Evolutionary conservation across 2,113 vertebrate genomes (phyloP).

Genomic region (Myanophis thanlyinensis): DNA sequence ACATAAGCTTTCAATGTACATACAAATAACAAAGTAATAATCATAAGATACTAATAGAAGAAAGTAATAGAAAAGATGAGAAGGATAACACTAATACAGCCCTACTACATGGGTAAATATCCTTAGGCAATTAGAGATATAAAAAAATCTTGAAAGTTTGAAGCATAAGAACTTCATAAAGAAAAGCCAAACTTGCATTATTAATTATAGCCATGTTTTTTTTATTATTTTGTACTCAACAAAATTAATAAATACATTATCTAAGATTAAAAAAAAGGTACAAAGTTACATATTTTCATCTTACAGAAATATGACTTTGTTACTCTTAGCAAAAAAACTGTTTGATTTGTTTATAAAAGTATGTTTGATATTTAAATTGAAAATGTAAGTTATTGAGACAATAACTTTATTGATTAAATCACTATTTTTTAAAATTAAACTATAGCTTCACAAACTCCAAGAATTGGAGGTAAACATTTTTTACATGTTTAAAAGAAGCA

Average conservation of each 20-base stretch:
- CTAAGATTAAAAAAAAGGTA: constrained; percentile 48
- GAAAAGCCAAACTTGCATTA: constrained; percentile 50
- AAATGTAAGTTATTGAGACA: no score
- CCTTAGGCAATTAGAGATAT: neutral
- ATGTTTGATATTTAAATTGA: neutral
- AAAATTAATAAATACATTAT: constrained; percentile 77
- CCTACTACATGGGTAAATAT: neutral
- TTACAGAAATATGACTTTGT: neutral
- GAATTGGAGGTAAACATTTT: no score
- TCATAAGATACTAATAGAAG: neutral
- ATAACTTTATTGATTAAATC: no score
- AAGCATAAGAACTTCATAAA: neutral
- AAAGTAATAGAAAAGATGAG: no score
- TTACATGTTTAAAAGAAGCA: no score
- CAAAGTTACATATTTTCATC: neutral
- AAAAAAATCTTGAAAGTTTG: neutral
- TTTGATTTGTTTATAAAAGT: neutral
- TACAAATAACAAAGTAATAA: neutral
- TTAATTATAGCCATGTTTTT: constrained; percentile 51
- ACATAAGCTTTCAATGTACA: neutral
- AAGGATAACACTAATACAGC: neutral
- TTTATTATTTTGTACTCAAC: constrained; percentile 61
- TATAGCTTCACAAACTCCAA: no score
- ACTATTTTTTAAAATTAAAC: no score
- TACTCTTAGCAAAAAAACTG: neutral